phyloP scores from a whole-genome alignment of 2,797 vertebrate species.

The Falco columbarius region DNA sequence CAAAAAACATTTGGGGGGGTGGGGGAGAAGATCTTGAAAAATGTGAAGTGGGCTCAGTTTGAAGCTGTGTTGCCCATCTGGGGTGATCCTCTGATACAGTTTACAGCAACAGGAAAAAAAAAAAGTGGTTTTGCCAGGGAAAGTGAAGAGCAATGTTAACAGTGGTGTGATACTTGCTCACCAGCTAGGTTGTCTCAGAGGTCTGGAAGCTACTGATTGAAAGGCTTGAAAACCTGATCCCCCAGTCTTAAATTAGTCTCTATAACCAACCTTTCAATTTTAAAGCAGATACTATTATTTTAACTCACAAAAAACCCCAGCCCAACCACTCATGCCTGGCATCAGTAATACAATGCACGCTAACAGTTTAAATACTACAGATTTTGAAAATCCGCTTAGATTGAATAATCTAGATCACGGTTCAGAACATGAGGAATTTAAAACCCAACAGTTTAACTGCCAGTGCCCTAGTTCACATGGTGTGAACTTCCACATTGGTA shows the following conservation, averaged over 20 bases:
- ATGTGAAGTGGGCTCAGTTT: neutral
- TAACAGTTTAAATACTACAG: conserved; percentile 17
- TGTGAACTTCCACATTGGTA: neutral
- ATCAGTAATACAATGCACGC: neutral
- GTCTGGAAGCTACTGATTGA: neutral
- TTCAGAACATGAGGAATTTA: conserved; percentile 50
- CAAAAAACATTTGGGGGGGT: too few relatives aligned
- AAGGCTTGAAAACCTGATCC: neutral
- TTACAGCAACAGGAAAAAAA: neutral
- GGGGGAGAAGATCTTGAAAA: neutral
- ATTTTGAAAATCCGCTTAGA: conserved; percentile 49
- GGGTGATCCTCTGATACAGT: neutral
- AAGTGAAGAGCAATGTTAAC: neutral
- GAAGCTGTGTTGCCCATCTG: neutral
- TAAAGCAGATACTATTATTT: neutral
- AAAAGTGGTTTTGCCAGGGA: neutral
- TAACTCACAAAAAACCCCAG: neutral
- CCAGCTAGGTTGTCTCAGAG: neutral
- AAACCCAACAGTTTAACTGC: neutral
- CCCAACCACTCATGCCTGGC: neutral
- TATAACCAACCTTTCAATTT: neutral
- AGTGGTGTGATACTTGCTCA: neutral
- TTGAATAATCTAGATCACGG: neutral
- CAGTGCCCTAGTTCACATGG: neutral
- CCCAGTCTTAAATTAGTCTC: neutral